These are phyloP conservation scores for Xenopus borealis DNA, from an alignment of 2,113 vertebrate species.

Conservation along the genomic window DNA sequence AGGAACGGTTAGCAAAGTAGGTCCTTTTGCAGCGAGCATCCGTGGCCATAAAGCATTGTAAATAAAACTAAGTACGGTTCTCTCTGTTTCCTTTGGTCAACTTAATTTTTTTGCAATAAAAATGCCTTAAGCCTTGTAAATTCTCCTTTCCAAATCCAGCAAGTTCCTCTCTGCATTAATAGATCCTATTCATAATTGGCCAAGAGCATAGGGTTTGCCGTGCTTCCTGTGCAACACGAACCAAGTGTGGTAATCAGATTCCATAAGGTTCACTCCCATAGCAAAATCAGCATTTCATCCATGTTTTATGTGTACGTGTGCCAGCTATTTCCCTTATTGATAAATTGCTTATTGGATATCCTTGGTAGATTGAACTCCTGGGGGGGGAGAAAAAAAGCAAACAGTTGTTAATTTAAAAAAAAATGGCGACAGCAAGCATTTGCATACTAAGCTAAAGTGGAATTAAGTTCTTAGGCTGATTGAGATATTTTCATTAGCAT, in stretches of 20 bases:
- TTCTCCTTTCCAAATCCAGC: constrained; percentile 64
- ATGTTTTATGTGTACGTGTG: constrained; percentile 44
- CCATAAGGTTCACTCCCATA: constrained; percentile 63
- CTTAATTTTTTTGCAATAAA: constrained; percentile 74
- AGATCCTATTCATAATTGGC: constrained; percentile 78
- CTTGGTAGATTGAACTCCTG: constrained; percentile 60
- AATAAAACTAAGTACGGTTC: too few relatives aligned
- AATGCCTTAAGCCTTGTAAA: constrained; percentile 60
- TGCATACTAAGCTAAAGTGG: constrained; percentile 17
- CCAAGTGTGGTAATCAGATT: constrained; percentile 65
- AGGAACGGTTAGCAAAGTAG: constrained; percentile 54
- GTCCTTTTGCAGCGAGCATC: neutral
- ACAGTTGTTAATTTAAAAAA: constrained; percentile 52
- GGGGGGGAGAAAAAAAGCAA: constrained; percentile 52
- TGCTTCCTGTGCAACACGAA: constrained; percentile 59
- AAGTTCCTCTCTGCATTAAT: constrained; percentile 66
- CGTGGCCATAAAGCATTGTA: too few relatives aligned
- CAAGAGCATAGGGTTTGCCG: constrained; percentile 45
- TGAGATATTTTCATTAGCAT: constrained; percentile 27
- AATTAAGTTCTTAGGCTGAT: constrained; percentile 7
- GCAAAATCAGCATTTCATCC: constrained; percentile 52
- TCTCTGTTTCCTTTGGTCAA: constrained; percentile 62
- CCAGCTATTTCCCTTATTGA: constrained; percentile 49
- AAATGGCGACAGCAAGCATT: constrained; percentile 43
- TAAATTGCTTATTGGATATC: constrained; percentile 55